Base-by-base conservation (phyloP, 2,888 invertebrate genomes). In the Netelia melanura region DNA sequence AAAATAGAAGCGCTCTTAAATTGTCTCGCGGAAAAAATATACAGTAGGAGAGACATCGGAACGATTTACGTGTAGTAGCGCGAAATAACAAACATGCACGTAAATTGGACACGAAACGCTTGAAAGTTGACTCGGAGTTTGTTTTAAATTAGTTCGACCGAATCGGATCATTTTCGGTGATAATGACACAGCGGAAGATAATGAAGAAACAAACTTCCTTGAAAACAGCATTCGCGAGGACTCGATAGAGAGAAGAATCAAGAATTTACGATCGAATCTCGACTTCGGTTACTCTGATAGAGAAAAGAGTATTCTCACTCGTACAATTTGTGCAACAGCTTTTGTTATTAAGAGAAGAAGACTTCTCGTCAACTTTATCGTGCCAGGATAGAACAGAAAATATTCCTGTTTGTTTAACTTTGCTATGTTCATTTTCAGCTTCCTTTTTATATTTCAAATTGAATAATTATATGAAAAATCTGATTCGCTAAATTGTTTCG, bases 391-490 rank as follows among this genome's bases (percentile, higher is more conserved):
- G 54, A 43, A 54, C 38, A 65, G 61, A 44, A 56, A 68, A 70
- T 64, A 71, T 76, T 76, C 23, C 61, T 74, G 17, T 67, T 77
- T 67, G 43, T 44, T 71, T 58, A 38, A 9, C 25, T 25, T 48
- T 58, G 43, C 62, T 56, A 74, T 79, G 54, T 54, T 44, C 5
- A 9, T n/a, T 71, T 58, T 21, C 23, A 21, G 65, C 64, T 72
- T 56, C 30, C 54, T 23, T 65, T 68, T 56, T 79, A 58, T 62
- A n/a, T 14, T 48, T 72, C 25, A 76, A 84, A 81, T 67, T 81
- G 81, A 67, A 44, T 54, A 62, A 72, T 72, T 64, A 84, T 77
- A 74, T 81, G 68, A 68, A 11, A 68, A 80, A 56, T 76, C 76
- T 77, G 62, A 81, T 81, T 84, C 77, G 68, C 54, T 67, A 52